A percentile compares a stretch with the other conserved stretches of the same genome.
Conservation (phyloP, 2,113 vertebrate species). For the Lanius ludovicianus region DNA sequence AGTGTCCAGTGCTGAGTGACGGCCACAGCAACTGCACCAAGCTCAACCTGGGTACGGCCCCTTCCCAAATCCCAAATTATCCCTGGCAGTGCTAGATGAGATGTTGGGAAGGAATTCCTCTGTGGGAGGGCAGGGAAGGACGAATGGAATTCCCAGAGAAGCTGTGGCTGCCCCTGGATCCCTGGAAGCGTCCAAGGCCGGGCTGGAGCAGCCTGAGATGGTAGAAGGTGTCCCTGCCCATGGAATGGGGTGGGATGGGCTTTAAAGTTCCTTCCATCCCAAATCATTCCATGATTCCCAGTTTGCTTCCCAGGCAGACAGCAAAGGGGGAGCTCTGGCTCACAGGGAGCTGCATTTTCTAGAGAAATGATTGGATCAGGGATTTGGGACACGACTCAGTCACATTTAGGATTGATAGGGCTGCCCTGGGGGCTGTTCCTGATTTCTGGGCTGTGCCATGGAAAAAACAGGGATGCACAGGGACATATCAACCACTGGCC, state of each 20-base stretch:
- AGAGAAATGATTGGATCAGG: fast-evolving
- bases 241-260: background rate
- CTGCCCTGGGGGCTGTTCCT: background rate
- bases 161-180: background rate
- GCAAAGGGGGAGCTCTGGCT: background rate
- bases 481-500: background rate
- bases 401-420: background rate
- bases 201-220: background rate
- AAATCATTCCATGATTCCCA: background rate
- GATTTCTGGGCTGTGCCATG: background rate
- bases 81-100: fast-evolving
- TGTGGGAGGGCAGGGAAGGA: background rate
- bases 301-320: background rate
- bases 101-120: fast-evolving
- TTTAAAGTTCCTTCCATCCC: background rate
- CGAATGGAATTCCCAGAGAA: background rate
- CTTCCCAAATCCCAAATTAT: fast-evolving
- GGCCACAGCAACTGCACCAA: constrained; percentile 86
- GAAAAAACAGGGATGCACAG: fast-evolving
- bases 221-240: background rate
- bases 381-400: background rate
- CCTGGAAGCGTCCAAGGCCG: background rate
- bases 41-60: constrained; percentile 88
- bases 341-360: fast-evolving
- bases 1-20: constrained; percentile 83